These are phyloP conservation scores for Dinocampus coccinellae DNA, from an alignment of 2,888 invertebrate genomes.

Conservation along the genomic window DNA sequence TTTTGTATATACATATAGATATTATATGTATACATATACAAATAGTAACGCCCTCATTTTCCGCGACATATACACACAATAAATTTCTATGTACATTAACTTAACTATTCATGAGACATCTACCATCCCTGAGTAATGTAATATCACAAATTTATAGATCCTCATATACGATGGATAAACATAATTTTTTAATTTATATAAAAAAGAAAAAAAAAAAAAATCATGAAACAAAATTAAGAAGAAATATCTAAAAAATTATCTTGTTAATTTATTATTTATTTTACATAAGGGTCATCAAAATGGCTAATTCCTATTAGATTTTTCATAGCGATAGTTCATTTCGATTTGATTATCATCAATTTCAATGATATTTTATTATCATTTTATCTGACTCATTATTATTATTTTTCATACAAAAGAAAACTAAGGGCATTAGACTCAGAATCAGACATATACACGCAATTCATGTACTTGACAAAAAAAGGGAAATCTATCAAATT, in stretches of 20 bases:
- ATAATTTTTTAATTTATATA: background rate
- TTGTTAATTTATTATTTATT: too few species aligned
- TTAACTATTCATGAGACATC: background rate
- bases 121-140: background rate
- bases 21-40: background rate
- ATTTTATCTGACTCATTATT: too few species aligned
- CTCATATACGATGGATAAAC: background rate
- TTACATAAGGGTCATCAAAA: too few species aligned
- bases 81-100: background rate
- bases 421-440: too few species aligned
- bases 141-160: background rate
- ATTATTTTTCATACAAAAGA: too few species aligned
- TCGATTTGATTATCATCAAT: too few species aligned
- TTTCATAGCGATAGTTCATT: too few species aligned
- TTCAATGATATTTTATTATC: too few species aligned
- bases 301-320: too few species aligned
- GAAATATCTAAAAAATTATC: background rate
- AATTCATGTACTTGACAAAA: too few species aligned
- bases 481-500: too few species aligned
- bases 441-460: too few species aligned
- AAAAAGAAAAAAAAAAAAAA: background rate
- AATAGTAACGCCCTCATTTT: conserved; percentile 1
- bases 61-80: background rate
- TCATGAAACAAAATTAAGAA: background rate
- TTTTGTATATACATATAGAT: background rate